Evolutionary conservation across 2,113 vertebrate genomes (phyloP), one percentile per base, ranked within the genome.

Genomic region (Mustelus asterias): DNA sequence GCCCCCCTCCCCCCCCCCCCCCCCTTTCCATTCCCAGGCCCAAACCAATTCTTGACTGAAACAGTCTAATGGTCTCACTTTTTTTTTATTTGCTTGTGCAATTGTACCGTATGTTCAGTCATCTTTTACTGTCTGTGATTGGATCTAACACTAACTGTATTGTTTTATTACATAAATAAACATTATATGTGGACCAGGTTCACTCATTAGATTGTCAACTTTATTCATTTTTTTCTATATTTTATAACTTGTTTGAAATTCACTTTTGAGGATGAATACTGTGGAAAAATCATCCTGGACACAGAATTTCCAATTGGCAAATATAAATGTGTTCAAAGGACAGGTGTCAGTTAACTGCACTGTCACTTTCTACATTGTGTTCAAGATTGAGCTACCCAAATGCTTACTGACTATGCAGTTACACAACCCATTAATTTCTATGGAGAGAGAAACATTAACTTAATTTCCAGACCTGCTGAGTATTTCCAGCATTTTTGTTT

Each of bases 161-260:
- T 98, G 98, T 98, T 98, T 98, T 98, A 98, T 98, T 98, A 98
- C 97, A 98, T 98, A 98, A 98, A 98, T 99, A 99, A 99, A 99
- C 97, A 97, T 97, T 97, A 97, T 98, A 97, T 97, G 98, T 98
- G 98, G 98, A 99, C 98, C 98, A 99, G 98, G 98, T 97, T 80
- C 96, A 96, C 94, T 29, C 94, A 95, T 89, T 89, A 29, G 86
- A 89, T 26, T 29, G 41, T 76, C 24, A 48, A 6, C 41, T 44
- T 72, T 54, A 76, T 72, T 94, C 3, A 67, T 93, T 86, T 24
- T 69, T 69, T 69, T 69, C 22, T 11, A 86, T 18, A 86, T 58
- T 29, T 10, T 89, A 60, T 54, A 11, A 33, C 89, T 26, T 37
- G 16, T 92, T 92, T 92, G 3, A 26, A 58, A 54, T 11, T 89